Evolutionary conservation across 2,113 vertebrate genomes (phyloP).

Genomic region (Pygoscelis adeliae): DNA sequence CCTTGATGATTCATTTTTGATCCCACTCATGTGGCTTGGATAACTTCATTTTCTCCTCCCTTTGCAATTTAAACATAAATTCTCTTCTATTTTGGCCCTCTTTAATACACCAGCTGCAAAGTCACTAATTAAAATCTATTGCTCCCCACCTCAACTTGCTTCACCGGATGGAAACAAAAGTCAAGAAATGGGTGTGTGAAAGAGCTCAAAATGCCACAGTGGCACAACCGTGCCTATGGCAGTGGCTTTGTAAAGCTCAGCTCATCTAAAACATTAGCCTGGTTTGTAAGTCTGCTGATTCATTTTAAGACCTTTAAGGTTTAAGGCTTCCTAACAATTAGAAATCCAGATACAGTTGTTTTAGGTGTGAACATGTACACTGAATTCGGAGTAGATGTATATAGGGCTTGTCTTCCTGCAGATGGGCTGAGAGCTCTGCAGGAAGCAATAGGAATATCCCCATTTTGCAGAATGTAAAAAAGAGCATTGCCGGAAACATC

Average conservation of each 20-base stretch:
- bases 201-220: background rate
- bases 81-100: background rate
- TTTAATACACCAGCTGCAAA: background rate
- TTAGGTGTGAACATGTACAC: background rate
- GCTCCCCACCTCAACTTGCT: background rate
- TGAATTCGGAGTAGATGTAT: background rate
- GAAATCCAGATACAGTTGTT: background rate
- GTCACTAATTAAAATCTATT: background rate
- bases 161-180: background rate
- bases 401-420: background rate
- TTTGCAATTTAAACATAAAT: conserved; percentile 4
- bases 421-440: background rate
- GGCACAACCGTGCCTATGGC: background rate
- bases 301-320: background rate
- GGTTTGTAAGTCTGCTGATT: background rate
- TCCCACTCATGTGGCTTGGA: background rate
- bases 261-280: background rate
- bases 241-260: background rate
- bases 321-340: background rate
- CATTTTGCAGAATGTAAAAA: background rate
- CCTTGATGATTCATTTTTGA: conserved; percentile 37
- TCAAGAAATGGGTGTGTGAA: background rate
- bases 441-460: background rate
- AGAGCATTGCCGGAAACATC: background rate
- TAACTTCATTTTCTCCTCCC: background rate